Conservation (phyloP, 2,797 vertebrate genomes). For the Coracias cyanogaster region DNA sequence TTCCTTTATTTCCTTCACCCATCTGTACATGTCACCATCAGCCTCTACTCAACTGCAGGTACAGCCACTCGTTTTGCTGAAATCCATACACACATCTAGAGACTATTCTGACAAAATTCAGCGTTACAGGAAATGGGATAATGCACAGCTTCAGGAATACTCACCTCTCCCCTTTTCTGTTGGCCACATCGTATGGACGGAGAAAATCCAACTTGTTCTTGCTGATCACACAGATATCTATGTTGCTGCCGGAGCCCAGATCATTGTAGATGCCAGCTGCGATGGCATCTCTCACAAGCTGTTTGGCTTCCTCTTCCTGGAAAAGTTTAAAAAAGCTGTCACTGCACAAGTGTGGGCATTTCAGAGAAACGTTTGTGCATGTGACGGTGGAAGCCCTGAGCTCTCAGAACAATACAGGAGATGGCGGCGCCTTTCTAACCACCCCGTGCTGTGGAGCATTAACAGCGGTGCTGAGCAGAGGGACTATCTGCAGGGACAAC, state of each 20-base stretch:
- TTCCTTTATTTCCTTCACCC: background rate
- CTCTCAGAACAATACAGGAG: background rate
- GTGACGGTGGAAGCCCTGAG: background rate
- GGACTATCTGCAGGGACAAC: background rate
- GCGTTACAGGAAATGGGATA: background rate
- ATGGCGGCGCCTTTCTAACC: accelerated
- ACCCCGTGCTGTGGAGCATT: accelerated
- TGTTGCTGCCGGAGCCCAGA: conserved; percentile 95
- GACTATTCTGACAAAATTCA: background rate
- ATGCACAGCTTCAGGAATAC: background rate
- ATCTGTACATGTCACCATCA: accelerated
- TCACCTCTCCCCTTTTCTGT: conserved; percentile 94
- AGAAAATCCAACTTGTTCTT: conserved; percentile 93
- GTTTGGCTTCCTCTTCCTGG: conserved; percentile 93
- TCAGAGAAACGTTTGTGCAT: background rate
- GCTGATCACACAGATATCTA: conserved; percentile 94
- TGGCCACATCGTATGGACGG: conserved; percentile 89
- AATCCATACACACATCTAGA: accelerated
- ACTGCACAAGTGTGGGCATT: background rate
- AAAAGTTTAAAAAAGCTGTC: background rate
- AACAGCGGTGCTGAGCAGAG: background rate
- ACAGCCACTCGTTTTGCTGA: accelerated
- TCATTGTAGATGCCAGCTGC: conserved; percentile 95
- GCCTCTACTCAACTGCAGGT: background rate
- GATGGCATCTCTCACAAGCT: conserved; percentile 92